These are phyloP conservation scores for Tyrannus savana DNA, from an alignment of 2,113 vertebrate genomes.

Conservation along the genomic window DNA sequence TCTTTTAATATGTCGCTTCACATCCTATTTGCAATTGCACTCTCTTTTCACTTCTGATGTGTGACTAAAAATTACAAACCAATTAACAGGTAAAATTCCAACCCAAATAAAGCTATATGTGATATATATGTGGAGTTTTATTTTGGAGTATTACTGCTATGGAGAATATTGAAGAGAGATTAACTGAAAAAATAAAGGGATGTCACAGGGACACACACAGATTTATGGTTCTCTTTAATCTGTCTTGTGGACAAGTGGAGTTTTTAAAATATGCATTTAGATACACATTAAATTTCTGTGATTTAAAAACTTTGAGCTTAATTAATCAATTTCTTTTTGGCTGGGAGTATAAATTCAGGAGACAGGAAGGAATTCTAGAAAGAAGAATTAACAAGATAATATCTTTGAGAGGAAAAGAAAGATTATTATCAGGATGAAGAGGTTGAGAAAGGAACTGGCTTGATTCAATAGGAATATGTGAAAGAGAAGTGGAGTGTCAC, in stretches of 20 bases:
- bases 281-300: neutral
- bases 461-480: neutral
- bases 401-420: neutral
- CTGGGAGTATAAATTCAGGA: neutral
- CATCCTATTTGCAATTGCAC: rapidly evolving
- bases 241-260: neutral
- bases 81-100: neutral
- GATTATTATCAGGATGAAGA: neutral
- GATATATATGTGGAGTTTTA: neutral
- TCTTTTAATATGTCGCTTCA: neutral
- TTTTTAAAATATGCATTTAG: neutral
- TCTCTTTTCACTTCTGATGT: neutral
- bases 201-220: neutral
- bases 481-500: neutral
- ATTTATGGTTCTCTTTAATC: neutral
- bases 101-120: neutral
- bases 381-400: neutral
- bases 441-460: neutral
- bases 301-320: neutral
- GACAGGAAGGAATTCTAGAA: neutral
- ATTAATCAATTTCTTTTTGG: neutral
- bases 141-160: neutral
- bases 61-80: neutral
- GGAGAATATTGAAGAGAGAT: neutral
- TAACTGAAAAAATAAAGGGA: neutral